Conservation (phyloP, 1,140 invertebrate species). For the Lasioglossum albipes region DNA sequence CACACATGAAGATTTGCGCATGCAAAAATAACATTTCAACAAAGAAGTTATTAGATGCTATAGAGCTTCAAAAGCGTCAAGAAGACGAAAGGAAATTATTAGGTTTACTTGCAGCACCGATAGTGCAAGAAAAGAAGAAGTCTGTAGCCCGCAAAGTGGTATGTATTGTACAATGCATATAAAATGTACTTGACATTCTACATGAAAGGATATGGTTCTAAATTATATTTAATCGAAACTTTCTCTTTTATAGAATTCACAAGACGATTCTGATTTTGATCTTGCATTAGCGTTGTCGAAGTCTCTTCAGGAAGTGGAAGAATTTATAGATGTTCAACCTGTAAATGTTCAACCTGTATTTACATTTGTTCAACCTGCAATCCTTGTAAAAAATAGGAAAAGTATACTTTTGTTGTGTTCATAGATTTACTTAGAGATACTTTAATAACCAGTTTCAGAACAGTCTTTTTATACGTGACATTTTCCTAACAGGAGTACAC, state of each 20-base stretch:
- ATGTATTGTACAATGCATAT: constrained; percentile 58
- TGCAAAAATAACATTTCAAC: constrained; percentile 77
- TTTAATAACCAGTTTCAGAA: too few species aligned
- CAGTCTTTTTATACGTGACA: not conserved
- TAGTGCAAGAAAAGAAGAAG: constrained; percentile 67
- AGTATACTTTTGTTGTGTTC: constrained; percentile 58
- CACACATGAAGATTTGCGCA: constrained; percentile 80
- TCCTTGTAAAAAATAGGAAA: constrained; percentile 59
- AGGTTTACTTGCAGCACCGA: constrained; percentile 74
- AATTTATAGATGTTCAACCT: constrained; percentile 70
- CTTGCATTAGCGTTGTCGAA: constrained; percentile 79
- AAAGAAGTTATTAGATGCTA: constrained; percentile 75
- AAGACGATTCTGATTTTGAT: constrained; percentile 75
- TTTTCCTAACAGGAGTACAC: constrained; percentile 34
- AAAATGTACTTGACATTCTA: not conserved
- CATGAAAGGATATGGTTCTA: not conserved
- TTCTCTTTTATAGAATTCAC: constrained; percentile 59
- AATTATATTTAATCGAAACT: not conserved
- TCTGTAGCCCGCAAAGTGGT: constrained; percentile 62
- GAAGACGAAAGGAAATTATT: constrained; percentile 76
- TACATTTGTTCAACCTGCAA: constrained; percentile 22
- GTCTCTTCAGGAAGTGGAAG: constrained; percentile 78
- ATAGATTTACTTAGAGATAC: not conserved
- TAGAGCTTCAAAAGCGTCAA: constrained; percentile 78
- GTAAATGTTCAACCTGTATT: constrained; percentile 1